phyloP scores from a whole-genome alignment of 2,797 vertebrate genomes.

The Calcarius lapponicus region DNA sequence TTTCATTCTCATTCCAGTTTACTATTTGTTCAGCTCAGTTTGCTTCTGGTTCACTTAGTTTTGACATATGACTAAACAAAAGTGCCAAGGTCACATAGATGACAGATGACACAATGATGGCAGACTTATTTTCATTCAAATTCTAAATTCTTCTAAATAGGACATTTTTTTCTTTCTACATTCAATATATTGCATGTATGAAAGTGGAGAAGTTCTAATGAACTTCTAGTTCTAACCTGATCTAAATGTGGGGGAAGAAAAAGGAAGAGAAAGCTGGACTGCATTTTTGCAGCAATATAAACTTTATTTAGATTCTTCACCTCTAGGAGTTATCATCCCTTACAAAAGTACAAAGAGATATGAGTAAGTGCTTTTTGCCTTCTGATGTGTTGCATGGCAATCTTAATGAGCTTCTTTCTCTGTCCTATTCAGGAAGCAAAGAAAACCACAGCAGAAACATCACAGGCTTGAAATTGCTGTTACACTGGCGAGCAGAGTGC shows the following conservation, averaged over 20 bases:
- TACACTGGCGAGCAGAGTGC: neutral
- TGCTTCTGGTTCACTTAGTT: slow-evolving; percentile 50
- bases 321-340: neutral
- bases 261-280: neutral
- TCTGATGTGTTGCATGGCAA: neutral
- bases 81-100: slow-evolving; percentile 5
- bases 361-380: neutral
- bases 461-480: neutral
- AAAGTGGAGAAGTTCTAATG: neutral
- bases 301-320: neutral
- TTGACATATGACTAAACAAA: slow-evolving; percentile 54
- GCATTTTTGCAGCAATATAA: neutral
- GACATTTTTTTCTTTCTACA: slow-evolving; percentile 13
- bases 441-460: neutral
- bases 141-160: slow-evolving; percentile 39
- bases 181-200: neutral
- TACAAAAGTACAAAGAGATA: neutral
- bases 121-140: slow-evolving; percentile 44
- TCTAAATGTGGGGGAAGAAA: neutral
- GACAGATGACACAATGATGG: slow-evolving; percentile 26
- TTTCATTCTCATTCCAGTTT: neutral
- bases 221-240: neutral
- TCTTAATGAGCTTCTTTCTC: neutral
- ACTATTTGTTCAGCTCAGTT: slow-evolving; percentile 3
- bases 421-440: neutral